Base-by-base conservation (phyloP, 2,113 vertebrate species). In the Australoheros scitulus region DNA sequence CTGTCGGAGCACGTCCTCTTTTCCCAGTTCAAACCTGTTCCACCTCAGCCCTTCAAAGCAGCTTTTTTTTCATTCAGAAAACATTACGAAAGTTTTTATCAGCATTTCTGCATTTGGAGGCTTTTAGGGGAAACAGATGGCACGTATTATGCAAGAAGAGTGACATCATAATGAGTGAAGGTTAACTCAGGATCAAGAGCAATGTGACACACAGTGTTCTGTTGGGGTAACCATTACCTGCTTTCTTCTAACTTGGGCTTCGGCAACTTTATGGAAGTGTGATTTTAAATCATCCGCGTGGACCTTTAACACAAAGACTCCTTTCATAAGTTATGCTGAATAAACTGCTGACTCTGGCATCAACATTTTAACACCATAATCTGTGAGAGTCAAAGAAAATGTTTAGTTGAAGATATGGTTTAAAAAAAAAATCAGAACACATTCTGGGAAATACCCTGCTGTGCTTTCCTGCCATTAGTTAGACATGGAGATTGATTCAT, bases 31-130 rank as follows among this genome's bases (percentile, higher is more conserved):
- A 32, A n/a, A 9, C 11, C 64, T 60, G 24, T 63, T 81, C 22
- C 7, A 24, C 29, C 1, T 50, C 11, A 36, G 24, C 20, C 17
- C 61, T 63, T 72, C 52, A 58, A 36, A 64, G n/a, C 7, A 56
- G 1, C 0, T 13, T 24, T 1, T 2, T 50, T 4, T 5, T 0
- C 0, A 56, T 70, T 70, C 50, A 32, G 43, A 72, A 20, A 72
- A 72, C 24, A 52, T 47, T 47, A 0, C 3, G 20, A 60, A 41
- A 29, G 24, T 32, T 43, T 3, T 13, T 24, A 13, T 47, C 34
- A 47, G 26, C 24, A n/a, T 58, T 50, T 36, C 3, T 13, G 34
- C 34, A 15, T 58, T 47, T 2, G 0, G 14, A 34, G 4, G 34
- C 9, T 55, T 8, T 32, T 29, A 13, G 22, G 47, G 59, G 58